These are phyloP conservation scores for Alviniconcha strummeri DNA, from an alignment of 2,888 invertebrate genomes.

Conservation along the genomic window DNA sequence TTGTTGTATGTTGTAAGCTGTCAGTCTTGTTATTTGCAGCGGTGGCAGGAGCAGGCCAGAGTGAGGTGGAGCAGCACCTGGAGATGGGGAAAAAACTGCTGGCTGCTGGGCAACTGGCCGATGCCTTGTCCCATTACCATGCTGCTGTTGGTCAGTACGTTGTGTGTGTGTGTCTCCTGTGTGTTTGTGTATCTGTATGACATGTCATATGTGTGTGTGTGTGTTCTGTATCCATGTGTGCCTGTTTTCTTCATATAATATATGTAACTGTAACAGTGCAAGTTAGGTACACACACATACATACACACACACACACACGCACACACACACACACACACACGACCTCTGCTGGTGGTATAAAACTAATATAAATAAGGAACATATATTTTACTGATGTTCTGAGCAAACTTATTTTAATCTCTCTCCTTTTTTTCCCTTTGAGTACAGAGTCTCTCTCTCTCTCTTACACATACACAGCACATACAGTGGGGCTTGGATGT, in stretches of 20 bases:
- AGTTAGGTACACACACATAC: background rate
- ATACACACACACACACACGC: background rate
- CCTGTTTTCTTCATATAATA: background rate
- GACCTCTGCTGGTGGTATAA: background rate
- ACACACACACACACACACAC: background rate
- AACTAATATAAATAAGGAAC: background rate
- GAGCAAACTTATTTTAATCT: background rate
- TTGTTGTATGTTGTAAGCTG: background rate
- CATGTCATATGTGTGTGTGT: conserved; percentile 77
- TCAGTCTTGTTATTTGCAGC: conserved; percentile 40
- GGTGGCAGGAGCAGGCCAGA: conserved; percentile 49
- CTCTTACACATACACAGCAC: too few relatives aligned
- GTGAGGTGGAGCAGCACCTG: conserved; percentile 92
- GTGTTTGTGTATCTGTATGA: conserved; percentile 74
- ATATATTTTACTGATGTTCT: background rate
- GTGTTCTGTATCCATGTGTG: background rate
- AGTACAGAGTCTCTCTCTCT: too few relatives aligned
- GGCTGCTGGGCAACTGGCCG: conserved; percentile 93
- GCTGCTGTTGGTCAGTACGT: conserved; percentile 85
- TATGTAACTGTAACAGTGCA: background rate
- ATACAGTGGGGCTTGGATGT: too few relatives aligned
- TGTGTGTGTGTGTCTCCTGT: too few relatives aligned
- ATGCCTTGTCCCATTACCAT: conserved; percentile 97
- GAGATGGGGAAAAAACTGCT: conserved; percentile 94
- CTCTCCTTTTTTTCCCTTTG: background rate